Base-by-base conservation (phyloP, 2,797 vertebrate species). In the Netta rufina region DNA sequence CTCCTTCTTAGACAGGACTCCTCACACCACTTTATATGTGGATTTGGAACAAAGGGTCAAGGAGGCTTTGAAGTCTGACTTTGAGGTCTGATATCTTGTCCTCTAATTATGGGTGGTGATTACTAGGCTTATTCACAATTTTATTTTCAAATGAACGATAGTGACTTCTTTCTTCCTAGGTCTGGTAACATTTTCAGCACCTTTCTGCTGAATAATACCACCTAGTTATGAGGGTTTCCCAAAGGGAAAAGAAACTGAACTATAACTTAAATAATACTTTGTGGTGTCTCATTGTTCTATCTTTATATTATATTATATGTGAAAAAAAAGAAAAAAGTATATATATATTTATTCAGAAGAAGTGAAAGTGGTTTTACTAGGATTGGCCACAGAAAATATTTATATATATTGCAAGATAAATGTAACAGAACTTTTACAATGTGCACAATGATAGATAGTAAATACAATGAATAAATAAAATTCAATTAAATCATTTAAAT, bases 401-500 rank as follows among this genome's bases (percentile, higher is more conserved):
- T 9, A 27, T 14, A 27, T 36, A 77, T 38, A 13, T 38, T 56
- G 8, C 10, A 51, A 70, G 24, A 47, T 72, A 75, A 66, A 77
- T 79, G 77, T 51, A 86, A 58, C 11, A 43, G 43, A 67, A 41
- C 32, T 75, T 80, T 70, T 60, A 51, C 7, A 77, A 9, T 9
- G 10, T 32, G 5, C 57, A 76, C 18, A 75, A 32, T 11, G 3
- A 19, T 71, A 41, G 70, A 60, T 12, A 4, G 11, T 65, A 84
- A 86, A 89, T 91, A 79, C 14, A 62, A 69, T 20, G 10, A 78
- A 2, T 56, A 80, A 80, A 80, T 86, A 91, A 79, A 72, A 74
- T 84, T 79, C 72, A 93, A 82, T 90, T 49, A 39, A 89, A 47
- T 58, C 6, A 11, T 93, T 93, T 93, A 82, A 93, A 93, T 92